Evolutionary conservation across 2,113 vertebrate species (phyloP), one percentile per base, ranked within the genome.

Genomic region (Noturus placidus): DNA sequence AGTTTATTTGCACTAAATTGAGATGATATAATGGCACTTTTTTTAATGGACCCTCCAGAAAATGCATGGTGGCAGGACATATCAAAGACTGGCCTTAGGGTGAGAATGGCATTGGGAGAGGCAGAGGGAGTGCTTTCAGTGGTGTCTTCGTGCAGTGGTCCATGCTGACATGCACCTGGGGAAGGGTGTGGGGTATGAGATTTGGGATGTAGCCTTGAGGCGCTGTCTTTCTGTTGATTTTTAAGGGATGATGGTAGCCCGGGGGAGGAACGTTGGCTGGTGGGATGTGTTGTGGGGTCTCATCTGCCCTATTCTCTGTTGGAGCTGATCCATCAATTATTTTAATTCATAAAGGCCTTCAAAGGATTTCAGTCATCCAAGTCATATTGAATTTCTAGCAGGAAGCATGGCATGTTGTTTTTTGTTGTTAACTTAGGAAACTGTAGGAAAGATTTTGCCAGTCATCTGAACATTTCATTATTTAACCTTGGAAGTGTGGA

Each of bases 1-100:
- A 95, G 95, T 96, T 95, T 96, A 95, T 95, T 96, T 93, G 92
- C 93, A 95, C 93, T 95, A 94, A 95, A 95, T 95, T 95, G 93
- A 95, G 94, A 95, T 95, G 94, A 96, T 95, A 96, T 95, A 96
- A 96, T 96, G 94, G 94, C 93, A 56, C 92, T 95, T 95, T 95
- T 38, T 93, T 94, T 93, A 91, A 91, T 74, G 52, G 27, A 82
- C 69, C 61, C 46, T 67, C 52, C 78, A 82, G 69, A 89, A 83
- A 90, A 85, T 89, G 87, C 69, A 63, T 84, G 22, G 79, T 87
- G 86, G 79, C 84, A 88, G 88, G 85, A 85, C 92, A 93, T 95
- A 94, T 95, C 93, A 94, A 94, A 94, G 93, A 91, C 91, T 92
- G 91, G 92, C 93, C 94, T 91, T 46, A 70, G 92, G 91, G 94